Evolutionary conservation across 1,140 invertebrate genomes (phyloP), one percentile per base, ranked within the genome.

Genomic region (Temnothorax longispinosus): DNA sequence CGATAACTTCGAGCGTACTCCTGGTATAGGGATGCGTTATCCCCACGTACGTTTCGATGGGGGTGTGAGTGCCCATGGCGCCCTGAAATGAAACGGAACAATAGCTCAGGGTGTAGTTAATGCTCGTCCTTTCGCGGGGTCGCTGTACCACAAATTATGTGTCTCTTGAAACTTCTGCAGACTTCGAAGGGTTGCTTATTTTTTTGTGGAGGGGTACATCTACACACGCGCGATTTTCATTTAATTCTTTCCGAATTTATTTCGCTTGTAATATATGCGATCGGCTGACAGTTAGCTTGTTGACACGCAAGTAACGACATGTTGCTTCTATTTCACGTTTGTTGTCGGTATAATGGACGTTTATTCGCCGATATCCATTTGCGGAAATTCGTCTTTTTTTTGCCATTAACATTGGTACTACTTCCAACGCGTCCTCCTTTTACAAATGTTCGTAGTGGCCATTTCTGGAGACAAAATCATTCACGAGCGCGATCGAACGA

Each of bases 91-190:
- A 92, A 93, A 93, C 86, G 92, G 85, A 94, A 94, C 93, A 93
- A 94, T 91, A 93, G 93, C 93, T 92, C 89, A 86, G 92, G 94
- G 92, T 94, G 93, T 75, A 92, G 91, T 94, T 94, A 94, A 94
- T 94, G 90, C 88, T 87, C 47, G 62, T 89, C 77, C 90, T 90
- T 88, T 89, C 77, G 87, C 80, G 78, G 78, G 65, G 54, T 84
- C n/a, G 87, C 71, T 32, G 18, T 35, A 8, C 72, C 65, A 67
- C 80, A 74, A 58, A 82, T 82, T 82, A 82, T 47, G 41, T 74
- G 80, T 82, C 67, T 72, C 67, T 47, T 58, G 38, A 44, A 71
- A 72, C 35, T 72, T 69, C 21, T 56, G 3, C n/a, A n/a, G n/a
- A n/a, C 11, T 71, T 56, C 15, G 15, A 21, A 71, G 18, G 27